phyloP scores from a whole-genome alignment of 2,888 invertebrate species.

The Phanerotoma sp. region DNA sequence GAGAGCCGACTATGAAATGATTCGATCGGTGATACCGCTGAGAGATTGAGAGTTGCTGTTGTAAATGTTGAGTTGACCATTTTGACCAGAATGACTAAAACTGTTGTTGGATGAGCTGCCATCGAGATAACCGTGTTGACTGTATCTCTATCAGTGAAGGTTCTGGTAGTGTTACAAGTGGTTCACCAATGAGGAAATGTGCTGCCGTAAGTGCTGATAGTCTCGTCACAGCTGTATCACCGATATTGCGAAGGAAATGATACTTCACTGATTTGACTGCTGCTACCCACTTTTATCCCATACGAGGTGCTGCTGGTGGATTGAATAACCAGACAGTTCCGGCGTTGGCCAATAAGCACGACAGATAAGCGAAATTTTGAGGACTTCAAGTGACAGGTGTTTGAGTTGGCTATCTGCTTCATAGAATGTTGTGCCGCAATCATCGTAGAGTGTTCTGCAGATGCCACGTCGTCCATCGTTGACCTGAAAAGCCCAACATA shows the following conservation, averaged over 20 bases:
- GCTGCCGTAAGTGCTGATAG: slow-evolving; percentile 14
- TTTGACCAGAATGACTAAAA: slow-evolving; percentile 34
- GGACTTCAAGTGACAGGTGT: neutral
- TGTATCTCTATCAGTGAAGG: too few relatives aligned
- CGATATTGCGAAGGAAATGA: slow-evolving; percentile 5
- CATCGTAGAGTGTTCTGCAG: too few relatives aligned
- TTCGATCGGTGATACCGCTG: neutral
- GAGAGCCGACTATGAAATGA: slow-evolving; percentile 4
- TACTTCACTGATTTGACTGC: too few relatives aligned
- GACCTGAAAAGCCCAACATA: too few relatives aligned
- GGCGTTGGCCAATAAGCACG: neutral
- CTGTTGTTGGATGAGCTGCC: too few relatives aligned
- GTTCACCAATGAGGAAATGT: slow-evolving; percentile 8
- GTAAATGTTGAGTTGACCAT: slow-evolving; percentile 9
- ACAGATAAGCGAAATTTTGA: neutral
- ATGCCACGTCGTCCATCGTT: slow-evolving; percentile 23
- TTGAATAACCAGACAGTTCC: slow-evolving; percentile 11
- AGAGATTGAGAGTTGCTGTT: neutral
- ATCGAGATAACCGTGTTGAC: too few relatives aligned
- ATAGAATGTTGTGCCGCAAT: slow-evolving; percentile 27
- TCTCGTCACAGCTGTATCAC: slow-evolving; percentile 16
- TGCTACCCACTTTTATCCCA: slow-evolving; percentile 22
- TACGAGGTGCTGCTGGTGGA: slow-evolving; percentile 21
- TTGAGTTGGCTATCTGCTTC: slow-evolving; percentile 19
- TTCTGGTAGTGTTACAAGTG: too few relatives aligned